A percentile compares a stretch with the other conserved stretches of the same genome.
These are phyloP conservation scores for Rhineura floridana DNA, from an alignment of 2,113 vertebrate species.

Conservation along the genomic window DNA sequence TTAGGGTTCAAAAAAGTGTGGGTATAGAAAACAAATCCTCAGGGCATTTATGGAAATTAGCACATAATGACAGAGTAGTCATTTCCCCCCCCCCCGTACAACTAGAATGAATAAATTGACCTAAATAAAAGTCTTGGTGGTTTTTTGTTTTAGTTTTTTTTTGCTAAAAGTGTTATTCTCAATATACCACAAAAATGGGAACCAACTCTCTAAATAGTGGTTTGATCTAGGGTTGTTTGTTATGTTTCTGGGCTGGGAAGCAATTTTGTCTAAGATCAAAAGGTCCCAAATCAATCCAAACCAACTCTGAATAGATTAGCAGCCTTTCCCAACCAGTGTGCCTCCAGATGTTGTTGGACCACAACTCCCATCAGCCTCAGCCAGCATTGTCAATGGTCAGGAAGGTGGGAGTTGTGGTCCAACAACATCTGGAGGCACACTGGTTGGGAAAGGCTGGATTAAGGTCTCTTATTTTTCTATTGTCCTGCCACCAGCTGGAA, in stretches of 20 bases:
- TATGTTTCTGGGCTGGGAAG: background rate
- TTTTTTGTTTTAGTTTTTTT: background rate
- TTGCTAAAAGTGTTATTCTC: background rate
- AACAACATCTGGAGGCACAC: no score
- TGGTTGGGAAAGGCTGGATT: no score
- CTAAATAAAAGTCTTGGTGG: background rate
- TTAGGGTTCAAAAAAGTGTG: background rate
- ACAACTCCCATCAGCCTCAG: no score
- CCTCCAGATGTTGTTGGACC: no score
- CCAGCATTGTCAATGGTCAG: no score
- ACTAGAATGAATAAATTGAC: background rate
- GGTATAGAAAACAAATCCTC: background rate
- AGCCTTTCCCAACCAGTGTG: no score
- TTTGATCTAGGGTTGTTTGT: background rate
- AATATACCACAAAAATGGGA: constrained; percentile 11
- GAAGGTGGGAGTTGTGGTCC: no score
- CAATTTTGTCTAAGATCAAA: constrained; percentile 20
- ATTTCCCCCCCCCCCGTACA: background rate
- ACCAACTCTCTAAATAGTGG: background rate
- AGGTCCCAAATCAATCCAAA: background rate
- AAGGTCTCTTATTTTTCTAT: background rate
- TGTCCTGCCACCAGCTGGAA: background rate
- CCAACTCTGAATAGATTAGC: background rate
- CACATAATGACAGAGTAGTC: background rate
- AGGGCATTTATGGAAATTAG: background rate